Evolutionary conservation across 1,140 invertebrate species (phyloP).

Genomic region (Brachionus calyciflorus): DNA sequence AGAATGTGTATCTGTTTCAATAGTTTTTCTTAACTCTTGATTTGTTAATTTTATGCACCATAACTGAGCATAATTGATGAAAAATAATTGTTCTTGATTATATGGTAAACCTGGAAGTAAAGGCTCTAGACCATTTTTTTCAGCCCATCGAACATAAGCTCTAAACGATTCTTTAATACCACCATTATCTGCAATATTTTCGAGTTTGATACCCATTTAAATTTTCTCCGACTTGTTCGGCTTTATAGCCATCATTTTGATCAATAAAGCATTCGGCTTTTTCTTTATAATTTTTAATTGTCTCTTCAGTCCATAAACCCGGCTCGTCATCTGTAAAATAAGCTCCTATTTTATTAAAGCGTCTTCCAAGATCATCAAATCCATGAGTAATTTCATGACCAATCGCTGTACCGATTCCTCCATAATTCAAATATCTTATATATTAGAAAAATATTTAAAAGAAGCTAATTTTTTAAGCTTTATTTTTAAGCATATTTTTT

Average conservation of each 20-base stretch:
- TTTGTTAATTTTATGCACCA: slow-evolving; percentile 63
- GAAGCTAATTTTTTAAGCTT: no score
- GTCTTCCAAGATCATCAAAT: slow-evolving; percentile 46
- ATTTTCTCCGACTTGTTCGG: slow-evolving; percentile 50
- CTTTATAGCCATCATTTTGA: slow-evolving; percentile 10
- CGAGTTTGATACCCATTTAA: slow-evolving; percentile 62
- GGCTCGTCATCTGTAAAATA: slow-evolving; percentile 25
- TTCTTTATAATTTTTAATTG: background rate
- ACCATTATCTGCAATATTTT: slow-evolving; percentile 64
- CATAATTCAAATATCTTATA: slow-evolving; percentile 74
- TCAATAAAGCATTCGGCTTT: slow-evolving; percentile 16
- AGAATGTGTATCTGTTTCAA: slow-evolving; percentile 62
- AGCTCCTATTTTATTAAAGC: slow-evolving; percentile 41
- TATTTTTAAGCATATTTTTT: no score
- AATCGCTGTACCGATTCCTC: slow-evolving; percentile 67
- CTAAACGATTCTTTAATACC: slow-evolving; percentile 61
- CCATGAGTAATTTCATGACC: slow-evolving; percentile 67
- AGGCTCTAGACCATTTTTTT: slow-evolving; percentile 59
- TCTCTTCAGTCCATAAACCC: slow-evolving; percentile 29
- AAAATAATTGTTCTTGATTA: slow-evolving; percentile 69
- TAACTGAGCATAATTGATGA: slow-evolving; percentile 71
- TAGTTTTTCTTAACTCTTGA: slow-evolving; percentile 59
- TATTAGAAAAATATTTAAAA: no score
- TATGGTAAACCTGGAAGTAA: slow-evolving; percentile 67
- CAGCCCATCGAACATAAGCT: slow-evolving; percentile 66